Conservation (phyloP, 2,797 vertebrate species). For the Phalloptychus januarius region DNA sequence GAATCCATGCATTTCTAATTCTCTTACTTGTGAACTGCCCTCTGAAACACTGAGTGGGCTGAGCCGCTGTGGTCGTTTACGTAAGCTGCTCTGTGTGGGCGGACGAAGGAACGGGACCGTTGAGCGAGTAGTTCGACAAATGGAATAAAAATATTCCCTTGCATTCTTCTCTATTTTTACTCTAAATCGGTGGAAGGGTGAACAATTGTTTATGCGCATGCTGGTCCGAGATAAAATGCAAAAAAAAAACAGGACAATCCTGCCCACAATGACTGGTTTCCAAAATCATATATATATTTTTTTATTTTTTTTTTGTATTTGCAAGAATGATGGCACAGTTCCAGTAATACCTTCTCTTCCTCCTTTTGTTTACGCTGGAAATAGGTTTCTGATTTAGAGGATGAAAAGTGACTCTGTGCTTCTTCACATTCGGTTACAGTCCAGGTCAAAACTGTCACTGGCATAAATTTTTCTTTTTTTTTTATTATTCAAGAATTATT, state of each 20-base stretch:
- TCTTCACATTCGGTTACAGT: background rate
- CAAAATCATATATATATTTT: background rate
- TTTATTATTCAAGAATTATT: background rate
- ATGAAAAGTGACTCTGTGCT: background rate
- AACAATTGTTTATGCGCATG: conserved; percentile 3
- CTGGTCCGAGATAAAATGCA: conserved; percentile 1
- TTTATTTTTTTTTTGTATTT: background rate
- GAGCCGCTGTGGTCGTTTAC: conserved; percentile 58
- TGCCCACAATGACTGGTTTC: conserved; percentile 6
- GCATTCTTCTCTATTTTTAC: conserved; percentile 48
- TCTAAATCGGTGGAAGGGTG: conserved; percentile 1
- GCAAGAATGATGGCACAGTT: background rate
- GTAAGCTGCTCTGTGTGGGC: conserved; percentile 61
- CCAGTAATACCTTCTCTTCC: background rate
- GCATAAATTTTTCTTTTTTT: background rate
- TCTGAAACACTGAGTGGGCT: conserved; percentile 60
- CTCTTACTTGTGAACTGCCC: conserved; percentile 50
- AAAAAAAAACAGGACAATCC: background rate
- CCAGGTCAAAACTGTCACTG: background rate
- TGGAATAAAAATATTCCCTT: conserved; percentile 52
- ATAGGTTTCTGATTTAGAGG: background rate
- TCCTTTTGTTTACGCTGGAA: conserved; percentile 1
- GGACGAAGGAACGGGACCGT: conserved; percentile 33
- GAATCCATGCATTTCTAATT: conserved; percentile 60
- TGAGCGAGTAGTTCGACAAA: conserved; percentile 41